These are phyloP conservation scores for Brenthis daphne DNA, from an alignment of 2,888 invertebrate species.

Conservation along the genomic window DNA sequence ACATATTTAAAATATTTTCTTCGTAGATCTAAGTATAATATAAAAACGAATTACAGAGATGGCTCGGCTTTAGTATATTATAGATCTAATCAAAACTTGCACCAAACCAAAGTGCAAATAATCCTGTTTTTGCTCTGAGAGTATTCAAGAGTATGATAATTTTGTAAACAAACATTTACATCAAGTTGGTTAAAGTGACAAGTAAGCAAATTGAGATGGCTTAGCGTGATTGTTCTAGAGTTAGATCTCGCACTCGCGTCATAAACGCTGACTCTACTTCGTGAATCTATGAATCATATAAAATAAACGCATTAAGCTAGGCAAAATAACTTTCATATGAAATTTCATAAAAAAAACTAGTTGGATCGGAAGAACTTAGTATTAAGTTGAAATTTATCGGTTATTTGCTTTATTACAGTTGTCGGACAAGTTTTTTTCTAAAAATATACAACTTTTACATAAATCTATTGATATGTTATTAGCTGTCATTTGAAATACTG, in stretches of 20 bases:
- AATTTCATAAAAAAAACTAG: too few relatives aligned
- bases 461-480: too few relatives aligned
- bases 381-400: too few relatives aligned
- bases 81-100: neutral
- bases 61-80: neutral
- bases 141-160: constrained; percentile 1
- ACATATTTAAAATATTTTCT: too few relatives aligned
- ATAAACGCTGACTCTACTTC: neutral
- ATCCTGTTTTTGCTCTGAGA: neutral
- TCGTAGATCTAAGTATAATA: too few relatives aligned
- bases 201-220: constrained; percentile 13
- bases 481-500: too few relatives aligned
- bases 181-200: neutral
- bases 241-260: neutral
- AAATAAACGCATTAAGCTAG: neutral
- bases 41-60: neutral
- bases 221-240: constrained; percentile 5
- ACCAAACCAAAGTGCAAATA: neutral
- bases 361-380: too few relatives aligned
- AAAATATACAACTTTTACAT: too few relatives aligned
- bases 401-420: too few relatives aligned
- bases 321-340: too few relatives aligned
- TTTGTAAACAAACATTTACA: constrained; percentile 10
- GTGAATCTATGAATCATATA: constrained; percentile 2
- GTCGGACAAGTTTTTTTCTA: too few relatives aligned